Conservation (phyloP, 2,113 vertebrate genomes). For the Scytalopus superciliaris region DNA sequence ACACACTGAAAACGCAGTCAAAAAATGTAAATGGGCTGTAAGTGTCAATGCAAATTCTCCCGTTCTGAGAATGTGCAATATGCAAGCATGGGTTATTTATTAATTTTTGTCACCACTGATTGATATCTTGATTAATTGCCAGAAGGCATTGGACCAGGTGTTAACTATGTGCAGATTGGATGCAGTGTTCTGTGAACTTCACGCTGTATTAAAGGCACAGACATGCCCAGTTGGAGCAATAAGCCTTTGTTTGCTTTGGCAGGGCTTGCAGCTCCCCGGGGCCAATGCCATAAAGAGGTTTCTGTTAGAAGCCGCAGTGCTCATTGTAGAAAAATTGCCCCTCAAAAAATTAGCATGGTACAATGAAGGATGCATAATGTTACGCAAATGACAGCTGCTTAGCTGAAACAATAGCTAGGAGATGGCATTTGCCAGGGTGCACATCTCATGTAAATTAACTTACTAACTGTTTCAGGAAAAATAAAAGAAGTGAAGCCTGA, state of each 20-base stretch:
- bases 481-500: constrained; percentile 48
- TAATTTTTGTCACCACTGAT: constrained; percentile 81
- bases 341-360: constrained; percentile 90
- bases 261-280: constrained; percentile 88
- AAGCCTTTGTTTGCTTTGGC: constrained; percentile 94
- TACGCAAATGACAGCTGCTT: constrained; percentile 88
- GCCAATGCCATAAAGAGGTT: constrained; percentile 90
- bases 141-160: constrained; percentile 80
- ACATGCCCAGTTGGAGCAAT: constrained; percentile 81
- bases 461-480: constrained; percentile 58
- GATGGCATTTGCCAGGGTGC: constrained; percentile 82
- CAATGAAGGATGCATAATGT: constrained; percentile 90
- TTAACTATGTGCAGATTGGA: constrained; percentile 79
- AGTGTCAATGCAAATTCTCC: constrained; percentile 67
- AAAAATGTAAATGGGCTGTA: constrained; percentile 62
- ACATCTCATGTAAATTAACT: constrained; percentile 84
- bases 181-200: constrained; percentile 80
- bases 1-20: constrained; percentile 17
- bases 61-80: constrained; percentile 59
- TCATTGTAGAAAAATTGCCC: constrained; percentile 94
- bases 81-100: constrained; percentile 66
- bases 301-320: constrained; percentile 92
- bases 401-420: constrained; percentile 80
- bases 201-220: constrained; percentile 83
- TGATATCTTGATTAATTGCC: constrained; percentile 89